Evolutionary conservation across 2,113 vertebrate species (phyloP), one percentile per base, ranked within the genome.

Genomic region (Lepisosteus osseus): DNA sequence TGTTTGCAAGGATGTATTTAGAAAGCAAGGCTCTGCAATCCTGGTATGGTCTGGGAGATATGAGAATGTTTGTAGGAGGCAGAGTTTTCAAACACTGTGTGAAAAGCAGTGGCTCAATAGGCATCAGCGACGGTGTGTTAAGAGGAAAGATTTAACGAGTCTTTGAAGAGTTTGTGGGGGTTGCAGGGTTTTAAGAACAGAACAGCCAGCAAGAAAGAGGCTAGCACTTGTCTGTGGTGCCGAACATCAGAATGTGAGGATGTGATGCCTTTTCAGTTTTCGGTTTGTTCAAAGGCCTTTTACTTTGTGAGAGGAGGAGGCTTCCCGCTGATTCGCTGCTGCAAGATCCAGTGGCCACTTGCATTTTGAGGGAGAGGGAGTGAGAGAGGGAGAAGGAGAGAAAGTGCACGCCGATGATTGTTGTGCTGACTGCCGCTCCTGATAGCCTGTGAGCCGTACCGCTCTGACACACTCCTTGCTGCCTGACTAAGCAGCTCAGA

Each of bases 361-460:
- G 59, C 6, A 61, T 14, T 59, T 13, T 17, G 67, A 70, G 41
- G 40, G 71, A 78, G 65, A 59, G 65, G 59, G 61, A 68, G 17
- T 59, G 17, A 51, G 2, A 45, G 54, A 43, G 71, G 9, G 40
- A 57, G 17, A 70, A 63, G 40, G 42, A 76, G 68, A 64, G 70
- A 71, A 68, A 73, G 75, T 76, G 17, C 72, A 43, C 17, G 74
- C 69, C 72, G 67, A 8, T 11, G 62, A 2, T 29, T 11, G n/a
- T 65, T 43, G 41, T 4, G 11, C 17, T 65, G 17, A 65, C 17
- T 7, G 62, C 62, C 43, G 29, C 62, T 65, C 29, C 17, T 65
- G 17, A 6, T 40, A 17, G 62, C 41, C 62, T 65, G 62, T 65
- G 57, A 90, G 80, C 83, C 81, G 83, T 86, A 88, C 91, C 76